Base-by-base conservation (phyloP, 2,113 vertebrate species). In the Halichoerus grypus region DNA sequence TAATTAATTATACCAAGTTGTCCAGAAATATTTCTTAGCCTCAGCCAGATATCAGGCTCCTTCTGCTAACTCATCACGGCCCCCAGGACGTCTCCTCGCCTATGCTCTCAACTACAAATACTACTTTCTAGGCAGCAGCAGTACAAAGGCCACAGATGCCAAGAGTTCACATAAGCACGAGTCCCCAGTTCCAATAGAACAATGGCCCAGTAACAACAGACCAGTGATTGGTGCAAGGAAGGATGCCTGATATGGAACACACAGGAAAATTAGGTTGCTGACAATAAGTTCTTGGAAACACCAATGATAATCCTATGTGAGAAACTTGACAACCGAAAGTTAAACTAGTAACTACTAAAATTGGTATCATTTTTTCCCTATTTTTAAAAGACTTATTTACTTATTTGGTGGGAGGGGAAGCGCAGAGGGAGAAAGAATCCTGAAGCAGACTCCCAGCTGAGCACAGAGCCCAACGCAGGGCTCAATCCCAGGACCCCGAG, bases 11-110 rank as follows among this genome's bases (percentile, higher is more conserved):
- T 1, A 91, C 15, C 39, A 91, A 49, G 28, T 33, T 74, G 2
- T 22, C 46, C 24, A 65, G 72, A 88, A 94, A 76, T 46, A 88
- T 22, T 74, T 96, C 74, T 33, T 59, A 94, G 53, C 89, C 4
- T 67, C 11, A 61, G 63, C 4, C 36, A n/a, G 33, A 4, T 21
- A 83, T 51, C 46, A 42, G 63, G 3, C 33, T 31, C n/a, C 67
- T 10, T 72, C 61, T 59, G 55, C 9, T 91, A 36, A 90, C 19
- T 94, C n/a, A n/a, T 19, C 22, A 67, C 1, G 22, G 15, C 31
- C 18, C 3, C 2, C n/a, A 69, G n/a, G 16, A 61, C 1, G 6
- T 86, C 22, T 61, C 90, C 2, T 69, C 15, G 24, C 1, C 33
- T 61, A n/a, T 2, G 14, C 15, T 51, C 36, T 24, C 71, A 53